phyloP scores from a whole-genome alignment of 1,140 invertebrate species.

The Tigriopus japonicus region DNA sequence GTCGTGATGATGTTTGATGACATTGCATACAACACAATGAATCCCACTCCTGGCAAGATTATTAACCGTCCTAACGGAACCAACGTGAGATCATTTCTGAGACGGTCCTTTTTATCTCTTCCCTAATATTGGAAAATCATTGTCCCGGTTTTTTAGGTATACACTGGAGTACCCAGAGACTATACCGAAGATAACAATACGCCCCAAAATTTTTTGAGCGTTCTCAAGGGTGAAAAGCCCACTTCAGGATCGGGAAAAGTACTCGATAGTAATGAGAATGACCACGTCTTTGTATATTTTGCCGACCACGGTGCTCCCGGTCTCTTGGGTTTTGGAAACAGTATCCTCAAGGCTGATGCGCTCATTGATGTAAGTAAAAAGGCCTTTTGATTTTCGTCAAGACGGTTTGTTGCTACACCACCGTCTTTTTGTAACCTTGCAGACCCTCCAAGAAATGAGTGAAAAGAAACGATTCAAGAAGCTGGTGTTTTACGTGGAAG shows the following conservation, averaged over 20 bases:
- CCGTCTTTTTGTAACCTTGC: constrained; percentile 2
- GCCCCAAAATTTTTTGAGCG: constrained; percentile 34
- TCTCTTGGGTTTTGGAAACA: constrained; percentile 34
- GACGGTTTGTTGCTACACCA: too few relatives aligned
- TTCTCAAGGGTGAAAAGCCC: constrained; percentile 32
- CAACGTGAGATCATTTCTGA: constrained; percentile 26
- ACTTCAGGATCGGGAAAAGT: constrained; percentile 34
- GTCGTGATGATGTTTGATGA: constrained; percentile 46
- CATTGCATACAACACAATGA: constrained; percentile 34
- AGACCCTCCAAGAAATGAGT: constrained; percentile 31
- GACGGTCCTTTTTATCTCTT: too few relatives aligned
- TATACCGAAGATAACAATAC: constrained; percentile 35
- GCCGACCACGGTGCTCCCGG: constrained; percentile 42
- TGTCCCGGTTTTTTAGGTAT: constrained; percentile 22
- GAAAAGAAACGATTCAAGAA: constrained; percentile 29
- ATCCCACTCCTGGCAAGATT: constrained; percentile 36
- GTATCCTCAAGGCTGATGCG: constrained; percentile 22
- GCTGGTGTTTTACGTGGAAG: constrained; percentile 43
- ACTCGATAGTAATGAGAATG: constrained; percentile 35
- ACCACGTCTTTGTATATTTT: constrained; percentile 43
- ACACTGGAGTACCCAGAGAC: constrained; percentile 36
- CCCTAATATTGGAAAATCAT: too few relatives aligned
- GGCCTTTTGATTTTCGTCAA: too few relatives aligned
- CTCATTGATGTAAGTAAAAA: constrained; percentile 15
- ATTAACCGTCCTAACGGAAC: constrained; percentile 38